Conservation (phyloP, 2,797 vertebrate genomes). For the Channallabes apus region DNA sequence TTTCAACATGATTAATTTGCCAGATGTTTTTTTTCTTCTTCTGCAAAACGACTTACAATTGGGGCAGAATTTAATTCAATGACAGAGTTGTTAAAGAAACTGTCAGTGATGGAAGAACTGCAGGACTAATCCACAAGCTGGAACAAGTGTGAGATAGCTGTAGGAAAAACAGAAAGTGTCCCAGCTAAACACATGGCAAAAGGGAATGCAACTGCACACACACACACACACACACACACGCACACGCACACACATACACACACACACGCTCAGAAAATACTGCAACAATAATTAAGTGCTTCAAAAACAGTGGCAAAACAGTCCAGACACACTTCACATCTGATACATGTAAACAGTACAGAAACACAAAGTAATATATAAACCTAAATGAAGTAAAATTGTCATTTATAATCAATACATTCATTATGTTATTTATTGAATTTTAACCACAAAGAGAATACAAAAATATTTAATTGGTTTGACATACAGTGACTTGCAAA, state of each 20-base stretch:
- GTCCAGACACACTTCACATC: background rate
- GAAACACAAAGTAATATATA: background rate
- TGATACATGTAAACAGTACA: background rate
- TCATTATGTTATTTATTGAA: background rate
- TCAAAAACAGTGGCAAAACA: background rate
- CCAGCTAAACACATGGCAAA: too few species aligned
- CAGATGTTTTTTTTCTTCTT: background rate
- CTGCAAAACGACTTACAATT: background rate
- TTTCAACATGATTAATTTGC: background rate
- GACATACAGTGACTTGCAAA: too few species aligned
- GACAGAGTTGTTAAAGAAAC: background rate
- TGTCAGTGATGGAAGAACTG: background rate
- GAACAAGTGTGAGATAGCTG: background rate
- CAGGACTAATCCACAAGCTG: background rate
- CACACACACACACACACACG: background rate
- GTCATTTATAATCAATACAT: background rate
- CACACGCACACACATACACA: background rate
- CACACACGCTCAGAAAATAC: background rate
- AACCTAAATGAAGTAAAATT: background rate
- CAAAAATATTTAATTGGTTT: background rate
- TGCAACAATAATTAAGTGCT: slow-evolving; percentile 1
- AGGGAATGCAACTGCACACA: too few species aligned
- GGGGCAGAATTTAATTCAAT: background rate
- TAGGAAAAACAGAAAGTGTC: too few species aligned
- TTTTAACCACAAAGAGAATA: background rate